Percentiles rank a stretch among this genome's conserved stretches.
Conservation (phyloP, 2,113 vertebrate genomes). For the Triplophysa dalaica region DNA sequence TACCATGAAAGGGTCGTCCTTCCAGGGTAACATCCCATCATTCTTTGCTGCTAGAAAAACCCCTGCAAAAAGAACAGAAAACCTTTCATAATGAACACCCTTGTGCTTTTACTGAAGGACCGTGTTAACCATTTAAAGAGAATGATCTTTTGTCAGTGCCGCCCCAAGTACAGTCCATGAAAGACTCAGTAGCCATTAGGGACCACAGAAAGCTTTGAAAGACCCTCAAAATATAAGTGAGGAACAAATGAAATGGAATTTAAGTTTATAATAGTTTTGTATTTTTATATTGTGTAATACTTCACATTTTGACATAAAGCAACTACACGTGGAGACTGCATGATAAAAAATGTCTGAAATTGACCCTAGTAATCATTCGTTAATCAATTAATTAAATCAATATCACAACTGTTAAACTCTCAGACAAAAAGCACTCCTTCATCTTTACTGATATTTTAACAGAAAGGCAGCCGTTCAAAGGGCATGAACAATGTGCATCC, state of each 20-base stretch:
- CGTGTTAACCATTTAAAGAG: constrained; percentile 16
- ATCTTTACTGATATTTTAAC: constrained; percentile 57
- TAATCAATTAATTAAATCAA: constrained; percentile 64
- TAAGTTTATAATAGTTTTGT: constrained; percentile 51
- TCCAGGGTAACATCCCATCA: not conserved
- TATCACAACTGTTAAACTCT: constrained; percentile 68
- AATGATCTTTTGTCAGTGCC: not conserved
- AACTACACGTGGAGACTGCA: constrained; percentile 41
- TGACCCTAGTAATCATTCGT: constrained; percentile 60
- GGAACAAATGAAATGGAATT: constrained; percentile 47
- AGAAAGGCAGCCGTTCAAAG: constrained; percentile 44
- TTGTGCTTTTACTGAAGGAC: not conserved
- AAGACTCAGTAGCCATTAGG: not conserved
- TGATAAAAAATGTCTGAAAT: constrained; percentile 37
- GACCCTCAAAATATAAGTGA: constrained; percentile 10
- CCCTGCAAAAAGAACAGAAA: constrained; percentile 1
- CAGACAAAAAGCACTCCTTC: constrained; percentile 64
- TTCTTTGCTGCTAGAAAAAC: not conserved
- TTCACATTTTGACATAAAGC: constrained; percentile 13
- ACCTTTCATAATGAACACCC: constrained; percentile 11
- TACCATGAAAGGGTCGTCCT: not conserved
- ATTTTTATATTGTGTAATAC: constrained; percentile 29
- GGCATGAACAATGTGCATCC: constrained; percentile 17
- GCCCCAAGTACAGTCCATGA: no score
- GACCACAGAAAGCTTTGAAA: constrained; percentile 1